phyloP scores from a whole-genome alignment of 1,140 invertebrate species.

The Teleopsis dalmanni region DNA sequence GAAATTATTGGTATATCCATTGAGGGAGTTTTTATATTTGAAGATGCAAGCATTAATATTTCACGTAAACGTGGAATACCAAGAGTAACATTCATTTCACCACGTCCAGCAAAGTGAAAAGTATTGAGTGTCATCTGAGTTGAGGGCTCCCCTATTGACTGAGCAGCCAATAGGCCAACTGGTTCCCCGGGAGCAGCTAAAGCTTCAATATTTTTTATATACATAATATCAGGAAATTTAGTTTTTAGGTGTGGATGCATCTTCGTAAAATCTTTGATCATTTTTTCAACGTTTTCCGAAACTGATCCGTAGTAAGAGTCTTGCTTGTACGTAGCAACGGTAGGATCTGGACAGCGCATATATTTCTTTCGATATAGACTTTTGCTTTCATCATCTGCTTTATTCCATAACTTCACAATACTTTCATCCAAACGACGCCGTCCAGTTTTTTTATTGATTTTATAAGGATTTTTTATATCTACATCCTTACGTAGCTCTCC shows the following conservation, averaged over 20 bases:
- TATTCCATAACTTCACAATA: slow-evolving; percentile 58
- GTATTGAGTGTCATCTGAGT: slow-evolving; percentile 99
- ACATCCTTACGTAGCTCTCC: slow-evolving; percentile 34
- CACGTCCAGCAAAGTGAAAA: slow-evolving; percentile 98
- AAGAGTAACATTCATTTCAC: slow-evolving; percentile 99
- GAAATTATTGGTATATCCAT: slow-evolving; percentile 84
- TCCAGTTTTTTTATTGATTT: slow-evolving; percentile 34
- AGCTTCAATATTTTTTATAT: slow-evolving; percentile 67
- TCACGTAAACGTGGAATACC: slow-evolving; percentile 94
- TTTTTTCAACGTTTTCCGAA: slow-evolving; percentile 65
- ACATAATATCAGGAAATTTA: slow-evolving; percentile 59
- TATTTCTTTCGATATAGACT: slow-evolving; percentile 44
- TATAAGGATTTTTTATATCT: slow-evolving; percentile 25
- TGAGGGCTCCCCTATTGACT: slow-evolving; percentile 96
- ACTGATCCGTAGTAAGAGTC: slow-evolving; percentile 73
- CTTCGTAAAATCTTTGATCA: slow-evolving; percentile 57
- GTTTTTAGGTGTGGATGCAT: slow-evolving; percentile 44
- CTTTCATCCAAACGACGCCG: slow-evolving; percentile 41
- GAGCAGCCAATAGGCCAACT: slow-evolving; percentile 90
- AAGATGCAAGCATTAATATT: slow-evolving; percentile 92
- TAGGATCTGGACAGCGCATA: slow-evolving; percentile 62
- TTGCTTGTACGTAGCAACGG: slow-evolving; percentile 59
- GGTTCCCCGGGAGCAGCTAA: slow-evolving; percentile 87
- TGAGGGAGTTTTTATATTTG: slow-evolving; percentile 87
- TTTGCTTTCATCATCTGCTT: slow-evolving; percentile 52